Percentiles rank a stretch among this genome's conserved stretches.
phyloP scores from a whole-genome alignment of 2,113 vertebrate species.

The Columba livia region DNA sequence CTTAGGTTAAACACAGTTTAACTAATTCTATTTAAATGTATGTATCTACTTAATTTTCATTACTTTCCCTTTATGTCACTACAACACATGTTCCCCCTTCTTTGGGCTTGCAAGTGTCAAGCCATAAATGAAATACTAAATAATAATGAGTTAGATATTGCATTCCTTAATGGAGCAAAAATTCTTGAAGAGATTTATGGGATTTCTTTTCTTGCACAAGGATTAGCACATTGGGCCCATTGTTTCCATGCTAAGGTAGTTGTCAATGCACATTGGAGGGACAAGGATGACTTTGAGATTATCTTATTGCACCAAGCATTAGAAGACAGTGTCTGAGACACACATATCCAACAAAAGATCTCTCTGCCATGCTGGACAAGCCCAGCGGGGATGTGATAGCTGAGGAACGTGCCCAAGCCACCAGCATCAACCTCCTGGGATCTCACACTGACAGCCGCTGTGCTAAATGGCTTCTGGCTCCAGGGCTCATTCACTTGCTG shows the following conservation, averaged over 20 bases:
- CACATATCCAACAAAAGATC: neutral
- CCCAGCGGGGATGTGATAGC: neutral
- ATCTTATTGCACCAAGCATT: neutral
- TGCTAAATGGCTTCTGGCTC: neutral
- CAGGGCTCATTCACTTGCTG: neutral
- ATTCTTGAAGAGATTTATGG: neutral
- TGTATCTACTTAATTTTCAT: conserved; percentile 9
- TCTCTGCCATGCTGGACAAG: neutral
- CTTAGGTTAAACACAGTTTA: conserved; percentile 45
- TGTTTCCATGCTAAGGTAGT: neutral
- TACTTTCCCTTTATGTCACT: neutral
- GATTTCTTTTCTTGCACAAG: neutral
- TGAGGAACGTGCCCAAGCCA: neutral
- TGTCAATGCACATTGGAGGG: neutral
- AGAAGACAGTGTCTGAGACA: neutral
- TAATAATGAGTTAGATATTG: neutral
- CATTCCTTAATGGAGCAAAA: neutral
- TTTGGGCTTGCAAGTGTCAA: neutral
- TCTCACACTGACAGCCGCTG: neutral
- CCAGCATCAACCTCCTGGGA: neutral
- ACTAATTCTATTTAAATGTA: neutral
- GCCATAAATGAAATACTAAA: neutral
- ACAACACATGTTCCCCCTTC: neutral
- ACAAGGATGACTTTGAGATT: neutral
- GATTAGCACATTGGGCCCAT: neutral